Evolutionary conservation across 2,797 vertebrate genomes (phyloP), one percentile per base, ranked within the genome.

Genomic region (Gila robusta): DNA sequence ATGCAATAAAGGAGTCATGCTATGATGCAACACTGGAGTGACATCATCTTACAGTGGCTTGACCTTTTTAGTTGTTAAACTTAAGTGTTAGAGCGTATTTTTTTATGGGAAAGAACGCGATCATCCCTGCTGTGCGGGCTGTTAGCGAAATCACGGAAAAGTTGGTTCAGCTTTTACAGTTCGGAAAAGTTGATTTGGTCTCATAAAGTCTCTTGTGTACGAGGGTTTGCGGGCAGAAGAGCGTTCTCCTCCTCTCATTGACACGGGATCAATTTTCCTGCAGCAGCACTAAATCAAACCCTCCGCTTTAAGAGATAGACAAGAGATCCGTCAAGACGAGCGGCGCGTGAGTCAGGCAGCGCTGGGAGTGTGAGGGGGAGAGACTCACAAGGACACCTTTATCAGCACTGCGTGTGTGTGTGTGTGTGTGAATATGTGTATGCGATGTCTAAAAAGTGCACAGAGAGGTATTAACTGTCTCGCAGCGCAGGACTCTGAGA

Each of bases 121-220:
- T 78, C 62, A 41, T 84, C 17, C 23, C 41, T 64, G 47, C 26
- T 19, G 39, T 62, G 81, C 26, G 73, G 83, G 70, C 67, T 26
- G 62, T 32, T 74, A 70, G 70, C 39, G 35, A 28, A 66, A 86
- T 84, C 79, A 54, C 78, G 89, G 82, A 82, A 84, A 89, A 79
- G 41, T 82, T 86, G 72, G 49, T 70, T 49, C 70, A 47, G 83
- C 62, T 79, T 85, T 87, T 73, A 84, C 41, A 62, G 76, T 62
- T 72, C 41, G 78, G 77, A 84, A 87, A 85, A 87, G 78, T 79
- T 81, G 85, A 86, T 80, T 83, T n/a, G 44, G 37, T 26, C 66
- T 69, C 79, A 37, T 59, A 32, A 62, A 69, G 69, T 56, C 70
- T 84, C 35, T 71, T 35, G n/a, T 71, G 47, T 14, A 69, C 11